Evolutionary conservation across 2,888 invertebrate genomes (phyloP).

Genomic region (Cinara cedri): DNA sequence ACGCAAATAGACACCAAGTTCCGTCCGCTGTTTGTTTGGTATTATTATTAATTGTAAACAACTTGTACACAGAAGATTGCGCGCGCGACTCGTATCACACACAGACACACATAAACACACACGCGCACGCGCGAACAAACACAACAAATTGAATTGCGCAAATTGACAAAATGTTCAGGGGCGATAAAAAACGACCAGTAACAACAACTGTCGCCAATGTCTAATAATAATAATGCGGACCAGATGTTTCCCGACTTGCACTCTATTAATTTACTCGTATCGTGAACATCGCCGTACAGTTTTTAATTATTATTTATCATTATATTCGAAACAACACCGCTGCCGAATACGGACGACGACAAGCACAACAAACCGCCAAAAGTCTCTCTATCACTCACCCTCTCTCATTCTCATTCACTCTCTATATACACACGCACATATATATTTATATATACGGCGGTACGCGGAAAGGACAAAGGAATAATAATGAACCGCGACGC

Average conservation of each 20-base stretch:
- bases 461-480: too few species aligned
- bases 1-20: not conserved
- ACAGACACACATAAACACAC: not conserved
- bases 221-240: slow-evolving; percentile 22
- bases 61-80: too few species aligned
- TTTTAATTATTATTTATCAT: not conserved
- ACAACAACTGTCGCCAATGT: not conserved
- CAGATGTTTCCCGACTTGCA: not conserved
- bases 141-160: too few species aligned
- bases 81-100: not conserved
- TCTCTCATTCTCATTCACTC: not conserved
- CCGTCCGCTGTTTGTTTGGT: not conserved
- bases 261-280: too few species aligned
- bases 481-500: too few species aligned
- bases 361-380: too few species aligned
- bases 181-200: not conserved
- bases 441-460: too few species aligned
- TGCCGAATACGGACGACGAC: too few species aligned
- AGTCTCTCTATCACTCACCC: not conserved
- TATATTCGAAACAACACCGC: not conserved
- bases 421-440: too few species aligned
- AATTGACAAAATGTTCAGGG: not conserved
- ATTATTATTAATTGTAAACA: too few species aligned
- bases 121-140: not conserved
- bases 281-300: too few species aligned